Conservation (phyloP, 2,888 invertebrate species). For the Agonopterix subpropinquella region DNA sequence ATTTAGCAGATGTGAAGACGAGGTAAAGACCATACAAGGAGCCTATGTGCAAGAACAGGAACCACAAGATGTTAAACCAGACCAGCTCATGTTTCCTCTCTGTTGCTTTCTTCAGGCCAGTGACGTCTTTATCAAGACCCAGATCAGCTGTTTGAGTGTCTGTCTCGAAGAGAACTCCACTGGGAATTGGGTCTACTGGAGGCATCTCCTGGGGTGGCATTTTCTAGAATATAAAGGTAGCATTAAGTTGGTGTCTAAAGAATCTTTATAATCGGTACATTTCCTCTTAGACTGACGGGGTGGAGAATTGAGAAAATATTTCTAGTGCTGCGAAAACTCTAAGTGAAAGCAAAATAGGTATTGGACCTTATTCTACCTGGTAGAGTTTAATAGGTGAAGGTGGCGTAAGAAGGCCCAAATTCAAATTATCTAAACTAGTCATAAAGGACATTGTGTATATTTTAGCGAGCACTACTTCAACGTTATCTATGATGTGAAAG, state of each 20-base stretch:
- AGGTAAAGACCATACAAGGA: conserved; percentile 81
- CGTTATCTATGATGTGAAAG: no score
- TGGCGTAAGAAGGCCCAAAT: no score
- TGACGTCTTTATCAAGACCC: conserved; percentile 74
- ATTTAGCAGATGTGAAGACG: conserved; percentile 79
- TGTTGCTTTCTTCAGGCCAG: conserved; percentile 66
- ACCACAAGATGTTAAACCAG: conserved; percentile 84
- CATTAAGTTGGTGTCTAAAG: no score
- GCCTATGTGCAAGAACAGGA: conserved; percentile 78
- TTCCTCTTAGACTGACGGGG: no score
- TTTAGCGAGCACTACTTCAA: no score
- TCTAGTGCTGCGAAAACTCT: no score
- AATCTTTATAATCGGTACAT: neutral
- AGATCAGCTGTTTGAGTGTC: conserved; percentile 80
- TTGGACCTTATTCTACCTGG: no score
- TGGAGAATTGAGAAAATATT: no score
- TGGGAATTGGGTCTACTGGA: conserved; percentile 63
- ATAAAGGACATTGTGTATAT: no score
- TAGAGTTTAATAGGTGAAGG: no score
- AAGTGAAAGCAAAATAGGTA: no score
- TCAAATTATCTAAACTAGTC: no score
- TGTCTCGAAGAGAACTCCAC: conserved; percentile 79
- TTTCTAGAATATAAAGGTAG: conserved; percentile 12
- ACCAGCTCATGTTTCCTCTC: conserved; percentile 75
- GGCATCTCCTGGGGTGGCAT: conserved; percentile 78